Evolutionary conservation across 2,113 vertebrate genomes (phyloP).

Genomic region (Chlamydotis undulata): DNA sequence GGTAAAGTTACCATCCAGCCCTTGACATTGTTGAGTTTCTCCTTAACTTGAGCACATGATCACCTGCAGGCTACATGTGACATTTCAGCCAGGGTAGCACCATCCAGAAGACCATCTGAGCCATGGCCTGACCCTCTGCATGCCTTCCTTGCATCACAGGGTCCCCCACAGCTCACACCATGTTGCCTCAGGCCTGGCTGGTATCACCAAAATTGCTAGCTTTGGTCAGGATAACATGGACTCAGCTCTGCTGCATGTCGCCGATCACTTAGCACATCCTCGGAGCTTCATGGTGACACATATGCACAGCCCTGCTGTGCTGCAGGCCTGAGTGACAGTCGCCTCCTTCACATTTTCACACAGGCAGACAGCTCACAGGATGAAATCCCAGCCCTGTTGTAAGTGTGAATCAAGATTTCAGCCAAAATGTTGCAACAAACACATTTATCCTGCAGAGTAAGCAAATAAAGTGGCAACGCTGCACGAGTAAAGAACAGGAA

Average conservation of each 20-base stretch:
- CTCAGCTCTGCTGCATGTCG: neutral
- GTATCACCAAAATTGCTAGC: neutral
- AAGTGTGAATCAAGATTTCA: neutral
- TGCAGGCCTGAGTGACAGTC: neutral
- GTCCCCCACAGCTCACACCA: neutral
- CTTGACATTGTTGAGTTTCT: neutral
- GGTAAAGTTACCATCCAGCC: neutral
- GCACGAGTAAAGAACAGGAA: constrained; percentile 36
- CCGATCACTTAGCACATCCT: neutral
- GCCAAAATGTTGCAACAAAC: constrained; percentile 29
- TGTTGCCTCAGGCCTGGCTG: neutral
- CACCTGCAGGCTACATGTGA: neutral
- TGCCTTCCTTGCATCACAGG: neutral
- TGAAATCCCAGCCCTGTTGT: neutral
- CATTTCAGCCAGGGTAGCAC: neutral
- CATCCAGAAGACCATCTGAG: neutral
- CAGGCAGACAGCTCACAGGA: neutral
- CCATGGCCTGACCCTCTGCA: neutral
- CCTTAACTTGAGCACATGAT: neutral
- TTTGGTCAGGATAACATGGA: neutral
- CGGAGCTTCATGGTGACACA: neutral
- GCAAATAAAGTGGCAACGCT: constrained; percentile 11
- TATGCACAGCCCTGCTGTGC: neutral
- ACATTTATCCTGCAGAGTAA: constrained; percentile 19
- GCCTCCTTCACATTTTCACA: neutral